Percentiles rank a stretch among this genome's conserved stretches.
Conservation (phyloP, 2,888 invertebrate species). For the Oxyscelio sp. region DNA sequence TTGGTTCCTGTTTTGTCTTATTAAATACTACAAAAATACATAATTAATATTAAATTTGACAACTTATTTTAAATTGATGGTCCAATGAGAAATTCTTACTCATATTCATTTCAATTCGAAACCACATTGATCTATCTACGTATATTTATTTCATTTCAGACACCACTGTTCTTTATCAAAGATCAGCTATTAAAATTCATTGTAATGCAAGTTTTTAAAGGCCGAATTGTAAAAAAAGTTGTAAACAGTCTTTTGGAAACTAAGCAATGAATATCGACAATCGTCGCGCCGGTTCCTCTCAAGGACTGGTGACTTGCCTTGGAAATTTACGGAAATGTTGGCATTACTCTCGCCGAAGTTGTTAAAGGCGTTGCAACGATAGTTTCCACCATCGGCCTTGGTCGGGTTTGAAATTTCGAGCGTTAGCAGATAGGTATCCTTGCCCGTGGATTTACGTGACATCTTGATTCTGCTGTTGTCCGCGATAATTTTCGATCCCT, state of each 20-base stretch:
- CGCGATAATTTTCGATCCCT: slow-evolving; percentile 94
- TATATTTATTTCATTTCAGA: no score
- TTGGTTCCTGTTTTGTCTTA: no score
- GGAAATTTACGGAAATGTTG: slow-evolving; percentile 99
- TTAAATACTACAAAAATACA: no score
- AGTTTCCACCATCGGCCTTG: slow-evolving; percentile 98
- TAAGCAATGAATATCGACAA: slow-evolving; percentile 59
- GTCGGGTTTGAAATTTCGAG: slow-evolving; percentile 98
- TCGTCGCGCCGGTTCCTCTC: slow-evolving; percentile 21
- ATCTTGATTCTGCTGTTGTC: no score
- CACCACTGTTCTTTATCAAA: slow-evolving; percentile 95
- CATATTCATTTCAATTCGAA: no score
- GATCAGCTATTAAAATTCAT: slow-evolving; percentile 96
- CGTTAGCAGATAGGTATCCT: slow-evolving; percentile 90
- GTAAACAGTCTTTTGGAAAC: no score
- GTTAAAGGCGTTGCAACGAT: slow-evolving; percentile 99
- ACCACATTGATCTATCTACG: no score
- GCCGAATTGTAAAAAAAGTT: no score
- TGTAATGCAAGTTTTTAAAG: slow-evolving; percentile 93
- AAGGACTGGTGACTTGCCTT: slow-evolving; percentile 92
- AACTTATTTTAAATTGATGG: no score
- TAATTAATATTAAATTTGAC: no score
- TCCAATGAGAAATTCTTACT: no score
- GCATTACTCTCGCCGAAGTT: slow-evolving; percentile 99
- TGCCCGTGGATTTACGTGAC: no score